Conservation (phyloP, 2,888 invertebrate species). For the Volucella bombylans region DNA sequence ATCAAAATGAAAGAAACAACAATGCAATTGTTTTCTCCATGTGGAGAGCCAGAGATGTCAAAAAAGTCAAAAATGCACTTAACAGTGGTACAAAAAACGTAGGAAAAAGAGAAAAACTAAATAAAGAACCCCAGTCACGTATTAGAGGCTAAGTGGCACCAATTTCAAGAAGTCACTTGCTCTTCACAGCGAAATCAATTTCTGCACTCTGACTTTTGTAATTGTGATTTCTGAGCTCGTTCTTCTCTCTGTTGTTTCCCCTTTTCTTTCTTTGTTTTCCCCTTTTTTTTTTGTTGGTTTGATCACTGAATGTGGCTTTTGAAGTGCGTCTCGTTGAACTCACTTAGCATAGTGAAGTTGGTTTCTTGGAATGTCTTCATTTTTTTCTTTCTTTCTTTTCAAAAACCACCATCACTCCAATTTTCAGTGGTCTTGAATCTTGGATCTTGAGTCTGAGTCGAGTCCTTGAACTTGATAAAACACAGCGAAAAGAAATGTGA, state of each 20-base stretch:
- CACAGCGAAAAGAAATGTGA: constrained; percentile 10
- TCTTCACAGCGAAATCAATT: constrained; percentile 59
- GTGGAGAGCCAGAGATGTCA: constrained; percentile 26
- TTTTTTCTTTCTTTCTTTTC: not conserved
- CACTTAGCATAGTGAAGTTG: constrained; percentile 43
- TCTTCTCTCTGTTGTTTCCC: constrained; percentile 23
- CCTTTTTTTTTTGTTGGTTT: constrained; percentile 17
- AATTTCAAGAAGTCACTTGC: constrained; percentile 45
- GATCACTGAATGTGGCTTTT: constrained; percentile 9
- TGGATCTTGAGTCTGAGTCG: not conserved
- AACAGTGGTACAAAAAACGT: too few relatives aligned
- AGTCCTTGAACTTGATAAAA: constrained; percentile 70
- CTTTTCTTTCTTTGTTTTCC: constrained; percentile 20
- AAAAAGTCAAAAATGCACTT: constrained; percentile 5
- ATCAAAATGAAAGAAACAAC: not conserved
- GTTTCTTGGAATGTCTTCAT: constrained; percentile 57
- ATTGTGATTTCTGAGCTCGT: constrained; percentile 27
- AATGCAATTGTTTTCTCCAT: constrained; percentile 53
- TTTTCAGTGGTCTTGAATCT: constrained; percentile 6
- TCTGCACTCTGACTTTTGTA: constrained; percentile 31
- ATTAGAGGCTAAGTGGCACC: constrained; percentile 65
- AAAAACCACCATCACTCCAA: constrained; percentile 21
- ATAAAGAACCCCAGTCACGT: constrained; percentile 66
- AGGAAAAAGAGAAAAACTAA: not conserved
- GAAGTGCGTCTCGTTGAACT: constrained; percentile 56